Evolutionary conservation across 2,888 invertebrate species (phyloP).

Genomic region (Scotopteryx bipunctaria): DNA sequence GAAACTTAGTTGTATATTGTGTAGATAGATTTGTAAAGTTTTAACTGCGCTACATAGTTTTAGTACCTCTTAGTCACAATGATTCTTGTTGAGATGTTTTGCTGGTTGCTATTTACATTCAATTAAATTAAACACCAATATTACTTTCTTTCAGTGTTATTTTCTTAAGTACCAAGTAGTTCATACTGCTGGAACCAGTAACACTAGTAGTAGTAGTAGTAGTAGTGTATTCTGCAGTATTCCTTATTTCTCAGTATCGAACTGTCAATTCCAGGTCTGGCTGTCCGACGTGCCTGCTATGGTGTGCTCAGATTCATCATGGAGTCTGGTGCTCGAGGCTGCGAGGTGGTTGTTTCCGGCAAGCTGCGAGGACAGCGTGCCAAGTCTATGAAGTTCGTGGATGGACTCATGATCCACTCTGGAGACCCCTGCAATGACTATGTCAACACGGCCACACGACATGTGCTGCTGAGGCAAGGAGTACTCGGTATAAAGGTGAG

Average conservation of each 20-base stretch:
- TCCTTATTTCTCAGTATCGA: background rate
- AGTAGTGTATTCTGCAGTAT: too few relatives aligned
- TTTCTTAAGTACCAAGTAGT: too few relatives aligned
- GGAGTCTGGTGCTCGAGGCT: slow-evolving; percentile 98
- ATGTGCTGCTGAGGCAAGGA: slow-evolving; percentile 97
- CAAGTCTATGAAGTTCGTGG: slow-evolving; percentile 99
- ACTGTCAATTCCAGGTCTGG: slow-evolving; percentile 74
- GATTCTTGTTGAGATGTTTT: too few relatives aligned
- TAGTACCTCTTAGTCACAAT: too few relatives aligned
- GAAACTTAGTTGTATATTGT: too few relatives aligned
- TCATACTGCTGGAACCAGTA: too few relatives aligned
- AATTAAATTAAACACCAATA: too few relatives aligned
- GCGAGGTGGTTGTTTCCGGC: slow-evolving; percentile 99
- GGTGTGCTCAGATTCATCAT: slow-evolving; percentile 99
- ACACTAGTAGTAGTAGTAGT: too few relatives aligned
- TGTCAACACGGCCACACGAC: slow-evolving; percentile 98
- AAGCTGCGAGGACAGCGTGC: slow-evolving; percentile 99
- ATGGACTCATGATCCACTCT: slow-evolving; percentile 99
- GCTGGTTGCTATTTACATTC: too few relatives aligned
- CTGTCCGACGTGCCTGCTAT: slow-evolving; percentile 96
- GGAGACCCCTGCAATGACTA: slow-evolving; percentile 99
- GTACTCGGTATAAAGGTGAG: slow-evolving; percentile 90
- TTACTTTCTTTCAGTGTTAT: too few relatives aligned
- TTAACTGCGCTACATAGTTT: too few relatives aligned
- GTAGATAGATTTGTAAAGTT: too few relatives aligned